A percentile compares a stretch with the other conserved stretches of the same genome.
Conservation (phyloP, 1,140 invertebrate species). For the Eumeta japonica region DNA sequence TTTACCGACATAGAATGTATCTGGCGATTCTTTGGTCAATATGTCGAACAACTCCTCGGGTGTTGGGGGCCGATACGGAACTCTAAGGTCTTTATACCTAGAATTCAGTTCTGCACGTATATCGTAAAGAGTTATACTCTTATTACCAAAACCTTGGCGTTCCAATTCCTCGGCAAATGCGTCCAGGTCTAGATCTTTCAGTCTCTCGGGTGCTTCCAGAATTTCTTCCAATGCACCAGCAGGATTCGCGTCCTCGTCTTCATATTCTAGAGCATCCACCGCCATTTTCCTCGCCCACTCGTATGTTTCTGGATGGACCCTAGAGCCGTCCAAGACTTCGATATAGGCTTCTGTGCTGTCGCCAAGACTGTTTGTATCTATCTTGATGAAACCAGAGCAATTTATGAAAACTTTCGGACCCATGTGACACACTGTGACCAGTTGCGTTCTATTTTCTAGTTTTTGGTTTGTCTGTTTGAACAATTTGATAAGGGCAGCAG, state of each 20-base stretch:
- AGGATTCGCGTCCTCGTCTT: constrained; percentile 94
- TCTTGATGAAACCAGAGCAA: constrained; percentile 98
- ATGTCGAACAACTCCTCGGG: constrained; percentile 91
- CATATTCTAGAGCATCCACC: constrained; percentile 97
- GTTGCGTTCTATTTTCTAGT: constrained; percentile 90
- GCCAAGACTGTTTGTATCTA: constrained; percentile 92
- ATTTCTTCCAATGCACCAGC: constrained; percentile 97
- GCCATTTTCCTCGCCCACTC: constrained; percentile 99
- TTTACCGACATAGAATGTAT: constrained; percentile 93
- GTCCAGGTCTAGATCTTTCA: constrained; percentile 97
- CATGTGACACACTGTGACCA: constrained; percentile 94
- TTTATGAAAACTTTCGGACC: constrained; percentile 99
- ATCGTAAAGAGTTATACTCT: constrained; percentile 96
- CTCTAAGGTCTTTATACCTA: constrained; percentile 91
- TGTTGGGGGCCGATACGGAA: constrained; percentile 75
- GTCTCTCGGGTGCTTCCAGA: constrained; percentile 88
- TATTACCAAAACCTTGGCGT: constrained; percentile 94
- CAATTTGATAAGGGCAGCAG: constrained; percentile 83
- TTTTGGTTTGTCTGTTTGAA: constrained; percentile 92
- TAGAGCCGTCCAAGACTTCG: constrained; percentile 94
- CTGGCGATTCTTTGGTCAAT: constrained; percentile 93
- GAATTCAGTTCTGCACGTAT: constrained; percentile 94
- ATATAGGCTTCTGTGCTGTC: constrained; percentile 93
- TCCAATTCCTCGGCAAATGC: constrained; percentile 98
- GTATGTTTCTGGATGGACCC: constrained; percentile 98